Evolutionary conservation across 2,888 invertebrate genomes (phyloP), one percentile per base, ranked within the genome.

Genomic region (Drosophila vallismaia): DNA sequence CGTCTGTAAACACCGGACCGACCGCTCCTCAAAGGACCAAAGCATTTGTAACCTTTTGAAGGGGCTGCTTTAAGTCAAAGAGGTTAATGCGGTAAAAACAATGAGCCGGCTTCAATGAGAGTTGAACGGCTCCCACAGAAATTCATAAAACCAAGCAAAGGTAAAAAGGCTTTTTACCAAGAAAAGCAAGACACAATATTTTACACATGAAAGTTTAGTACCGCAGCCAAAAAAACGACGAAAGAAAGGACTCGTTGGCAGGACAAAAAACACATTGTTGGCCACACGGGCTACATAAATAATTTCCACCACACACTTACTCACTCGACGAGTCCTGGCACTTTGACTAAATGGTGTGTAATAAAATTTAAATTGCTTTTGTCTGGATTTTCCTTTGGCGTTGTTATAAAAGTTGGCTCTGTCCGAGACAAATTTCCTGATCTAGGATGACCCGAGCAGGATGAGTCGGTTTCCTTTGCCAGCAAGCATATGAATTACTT

Each of bases 331-430:
- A 46, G 50, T 42, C 28, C 60, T 68, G 69, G 63, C 77, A 75
- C 69, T 72, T 82, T 80, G 76, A 68, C 69, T 83, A 75, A 78
- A 81, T 80, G 80, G 69, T 71, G 60, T 78, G 69, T 52, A 80
- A 80, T 81, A 81, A 81, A 81, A 83, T 63, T 80, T 77, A 77
- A 81, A 81, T 80, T 83, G 83, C 77, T 73, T 73, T 60, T 75
- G 80, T 78, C 80, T 82, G 77, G 59, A 31, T 63, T 71, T 69
- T 33, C 31, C 14, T 52, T 31, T 60, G 31, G 45, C 46, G 38
- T 42, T 48, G 48, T 48, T 31, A 40, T 62, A 57, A 57, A 57
- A 57, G 40, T 33, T 57, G 31, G 46, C 42, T 33, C 9, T 49
- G 40, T 28, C n/a, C 10, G 6, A 12, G 9, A 28, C 52, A 33